Conservation (phyloP, 2,113 vertebrate genomes). For the Phyllopteryx taeniolatus region DNA sequence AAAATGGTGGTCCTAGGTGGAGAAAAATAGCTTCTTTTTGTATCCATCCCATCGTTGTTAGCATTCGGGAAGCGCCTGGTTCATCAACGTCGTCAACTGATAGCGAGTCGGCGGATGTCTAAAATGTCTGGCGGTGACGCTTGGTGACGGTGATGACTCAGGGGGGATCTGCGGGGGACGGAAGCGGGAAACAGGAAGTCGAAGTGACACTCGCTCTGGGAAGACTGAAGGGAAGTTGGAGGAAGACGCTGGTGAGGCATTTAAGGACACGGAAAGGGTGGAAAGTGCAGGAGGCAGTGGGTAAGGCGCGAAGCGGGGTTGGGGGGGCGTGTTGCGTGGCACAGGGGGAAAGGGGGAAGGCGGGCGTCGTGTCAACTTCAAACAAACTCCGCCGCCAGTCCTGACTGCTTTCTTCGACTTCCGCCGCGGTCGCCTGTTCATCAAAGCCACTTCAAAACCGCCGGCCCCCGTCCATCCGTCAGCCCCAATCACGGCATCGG, state of each 20-base stretch:
- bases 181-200: constrained; percentile 9
- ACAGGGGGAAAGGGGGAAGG: constrained; percentile 3
- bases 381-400: constrained; percentile 68
- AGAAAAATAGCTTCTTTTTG: no score
- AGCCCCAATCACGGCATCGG: constrained; percentile 76
- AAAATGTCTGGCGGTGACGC: background rate
- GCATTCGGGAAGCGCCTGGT: background rate
- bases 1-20: no score
- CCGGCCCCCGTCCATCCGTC: constrained; percentile 67
- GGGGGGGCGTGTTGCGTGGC: background rate
- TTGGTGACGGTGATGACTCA: constrained; percentile 12
- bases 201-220: constrained; percentile 23
- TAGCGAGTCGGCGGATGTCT: background rate
- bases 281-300: constrained; percentile 23
- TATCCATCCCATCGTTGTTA: background rate
- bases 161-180: background rate
- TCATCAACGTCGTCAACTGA: background rate
- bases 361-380: constrained; percentile 66
- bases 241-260: constrained; percentile 29
- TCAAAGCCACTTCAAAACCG: constrained; percentile 79
- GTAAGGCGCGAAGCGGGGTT: background rate
- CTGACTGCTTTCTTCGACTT: constrained; percentile 67
- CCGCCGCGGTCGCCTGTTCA: constrained; percentile 49
- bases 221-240: constrained; percentile 25
- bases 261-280: constrained; percentile 29